Percentiles rank a stretch among this genome's conserved stretches.
Conservation (phyloP, 2,888 invertebrate genomes). For the Amphipyra tragopoginis region DNA sequence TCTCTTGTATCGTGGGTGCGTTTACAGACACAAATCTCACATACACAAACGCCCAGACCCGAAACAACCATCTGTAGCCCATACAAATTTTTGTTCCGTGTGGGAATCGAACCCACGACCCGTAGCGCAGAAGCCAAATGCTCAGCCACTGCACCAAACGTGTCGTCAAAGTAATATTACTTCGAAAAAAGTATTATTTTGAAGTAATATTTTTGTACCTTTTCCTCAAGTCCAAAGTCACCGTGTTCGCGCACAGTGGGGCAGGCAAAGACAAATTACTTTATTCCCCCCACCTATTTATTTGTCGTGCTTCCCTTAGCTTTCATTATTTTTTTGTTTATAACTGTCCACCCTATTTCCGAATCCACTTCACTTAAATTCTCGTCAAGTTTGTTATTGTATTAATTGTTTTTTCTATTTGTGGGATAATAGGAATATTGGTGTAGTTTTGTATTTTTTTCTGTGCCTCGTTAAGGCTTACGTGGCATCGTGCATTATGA, state of each 20-base stretch:
- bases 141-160: too few species aligned
- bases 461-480: background rate
- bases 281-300: constrained; percentile 77
- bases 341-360: constrained; percentile 70
- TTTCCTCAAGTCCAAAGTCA: constrained; percentile 56
- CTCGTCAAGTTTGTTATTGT: constrained; percentile 39
- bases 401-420: constrained; percentile 51
- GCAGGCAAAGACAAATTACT: constrained; percentile 80
- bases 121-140: too few species aligned
- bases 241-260: constrained; percentile 52
- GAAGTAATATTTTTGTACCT: too few species aligned
- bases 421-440: constrained; percentile 6
- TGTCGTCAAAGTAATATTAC: too few species aligned
- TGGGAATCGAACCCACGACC: too few species aligned
- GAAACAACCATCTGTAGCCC: too few species aligned
- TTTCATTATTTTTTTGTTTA: constrained; percentile 75
- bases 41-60: too few species aligned
- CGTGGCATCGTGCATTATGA: too few species aligned
- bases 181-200: too few species aligned
- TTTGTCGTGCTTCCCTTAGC: constrained; percentile 72
- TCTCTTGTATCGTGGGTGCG: too few species aligned
- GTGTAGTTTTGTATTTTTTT: background rate
- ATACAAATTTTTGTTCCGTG: too few species aligned
- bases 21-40: too few species aligned
- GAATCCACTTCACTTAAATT: constrained; percentile 54